phyloP scores from a whole-genome alignment of 2,113 vertebrate genomes.

The Nycticorax nycticorax region DNA sequence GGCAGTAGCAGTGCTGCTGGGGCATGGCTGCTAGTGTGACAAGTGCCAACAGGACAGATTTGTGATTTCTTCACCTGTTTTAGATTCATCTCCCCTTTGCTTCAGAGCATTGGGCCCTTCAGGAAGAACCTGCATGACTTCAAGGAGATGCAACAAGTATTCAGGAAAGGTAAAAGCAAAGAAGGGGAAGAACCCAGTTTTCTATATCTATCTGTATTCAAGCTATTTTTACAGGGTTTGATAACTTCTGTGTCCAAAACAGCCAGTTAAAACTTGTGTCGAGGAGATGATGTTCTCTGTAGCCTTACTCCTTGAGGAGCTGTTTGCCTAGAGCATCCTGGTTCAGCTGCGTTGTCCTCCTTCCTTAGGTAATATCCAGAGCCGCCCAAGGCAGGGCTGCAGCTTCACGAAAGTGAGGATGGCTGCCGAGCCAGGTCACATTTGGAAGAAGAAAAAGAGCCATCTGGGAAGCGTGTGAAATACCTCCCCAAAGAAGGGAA shows the following conservation, averaged over 20 bases:
- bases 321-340: neutral
- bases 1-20: neutral
- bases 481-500: neutral
- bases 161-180: neutral
- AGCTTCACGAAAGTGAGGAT: accelerated
- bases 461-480: neutral
- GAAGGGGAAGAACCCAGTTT: neutral
- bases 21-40: neutral
- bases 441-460: neutral
- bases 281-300: neutral
- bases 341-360: neutral
- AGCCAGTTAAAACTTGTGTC: neutral
- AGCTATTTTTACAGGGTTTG: neutral
- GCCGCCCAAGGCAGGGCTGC: neutral
- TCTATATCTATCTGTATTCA: neutral
- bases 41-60: neutral
- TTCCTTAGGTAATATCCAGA: neutral
- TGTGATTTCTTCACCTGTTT: neutral
- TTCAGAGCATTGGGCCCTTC: neutral
- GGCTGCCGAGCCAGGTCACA: neutral
- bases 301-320: neutral
- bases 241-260: neutral
- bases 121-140: neutral
- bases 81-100: neutral
- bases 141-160: neutral